Evolutionary conservation across 2,888 invertebrate genomes (phyloP).

Genomic region (Lagria hirta): DNA sequence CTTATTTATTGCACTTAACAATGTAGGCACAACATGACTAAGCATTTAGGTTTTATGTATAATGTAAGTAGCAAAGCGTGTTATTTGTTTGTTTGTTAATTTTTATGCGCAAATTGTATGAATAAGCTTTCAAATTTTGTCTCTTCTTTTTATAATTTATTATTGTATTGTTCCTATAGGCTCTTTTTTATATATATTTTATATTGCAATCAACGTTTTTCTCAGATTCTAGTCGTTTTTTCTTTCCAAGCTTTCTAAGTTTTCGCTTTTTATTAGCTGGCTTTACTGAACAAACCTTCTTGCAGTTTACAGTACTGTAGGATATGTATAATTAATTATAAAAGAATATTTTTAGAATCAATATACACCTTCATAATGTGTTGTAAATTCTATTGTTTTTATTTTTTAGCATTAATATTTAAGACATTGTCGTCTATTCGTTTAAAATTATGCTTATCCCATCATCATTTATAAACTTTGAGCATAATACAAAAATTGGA

Average conservation of each 20-base stretch:
- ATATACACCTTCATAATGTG: conserved; percentile 19
- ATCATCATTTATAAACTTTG: too few species aligned
- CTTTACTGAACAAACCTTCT: conserved; percentile 3
- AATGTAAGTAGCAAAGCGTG: conserved; percentile 14
- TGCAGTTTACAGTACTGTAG: conserved; percentile 9
- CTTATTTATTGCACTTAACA: conserved; percentile 20
- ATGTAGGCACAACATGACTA: conserved; percentile 17
- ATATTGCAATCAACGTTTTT: conserved; percentile 9
- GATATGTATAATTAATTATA: conserved; percentile 17
- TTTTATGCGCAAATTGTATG: conserved; percentile 7
- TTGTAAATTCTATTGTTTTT: conserved; percentile 10
- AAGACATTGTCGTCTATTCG: too few species aligned
- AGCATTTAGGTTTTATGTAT: conserved; percentile 8
- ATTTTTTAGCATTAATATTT: too few species aligned
- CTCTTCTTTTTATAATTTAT: conserved; percentile 6
- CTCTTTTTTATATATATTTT: conserved; percentile 8
- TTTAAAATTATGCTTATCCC: too few species aligned
- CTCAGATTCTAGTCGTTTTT: conserved; percentile 9
- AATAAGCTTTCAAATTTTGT: conserved; percentile 12
- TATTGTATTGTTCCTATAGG: conserved; percentile 13
- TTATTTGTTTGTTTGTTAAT: conserved; percentile 15
- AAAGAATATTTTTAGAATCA: conserved; percentile 23
- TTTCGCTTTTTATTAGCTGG: conserved; percentile 7
- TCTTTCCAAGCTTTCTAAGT: conserved; percentile 4
- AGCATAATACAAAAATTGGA: too few species aligned